Percentiles rank a stretch among this genome's conserved stretches.
Evolutionary conservation across 2,888 invertebrate species (phyloP).

Genomic region (Lacanobia wlatinum): DNA sequence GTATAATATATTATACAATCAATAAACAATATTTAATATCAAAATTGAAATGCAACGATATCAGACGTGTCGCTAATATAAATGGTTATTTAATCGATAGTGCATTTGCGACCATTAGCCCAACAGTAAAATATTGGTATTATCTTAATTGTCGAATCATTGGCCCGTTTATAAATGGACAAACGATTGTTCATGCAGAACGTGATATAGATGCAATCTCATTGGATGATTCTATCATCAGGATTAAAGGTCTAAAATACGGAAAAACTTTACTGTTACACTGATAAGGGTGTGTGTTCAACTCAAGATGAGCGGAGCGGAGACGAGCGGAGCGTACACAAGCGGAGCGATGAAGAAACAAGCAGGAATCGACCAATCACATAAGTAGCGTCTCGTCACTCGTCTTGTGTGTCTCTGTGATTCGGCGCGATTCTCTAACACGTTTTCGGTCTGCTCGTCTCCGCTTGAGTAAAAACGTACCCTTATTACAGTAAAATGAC

Average conservation of each 20-base stretch:
- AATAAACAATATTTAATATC: not conserved
- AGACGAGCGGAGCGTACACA: too few species aligned
- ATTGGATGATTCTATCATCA: not conserved
- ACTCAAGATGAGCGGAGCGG: not conserved
- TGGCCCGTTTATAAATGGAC: constrained; percentile 48
- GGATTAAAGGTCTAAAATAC: not conserved
- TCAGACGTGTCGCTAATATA: constrained; percentile 18
- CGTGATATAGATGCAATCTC: constrained; percentile 14
- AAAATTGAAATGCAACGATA: constrained; percentile 22
- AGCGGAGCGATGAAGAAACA: not conserved
- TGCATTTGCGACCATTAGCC: constrained; percentile 58
- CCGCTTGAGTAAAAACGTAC: too few species aligned
- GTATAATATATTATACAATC: not conserved
- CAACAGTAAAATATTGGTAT: constrained; percentile 59
- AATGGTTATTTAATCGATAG: constrained; percentile 59
- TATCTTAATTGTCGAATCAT: constrained; percentile 69
- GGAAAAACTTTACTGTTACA: not conserved
- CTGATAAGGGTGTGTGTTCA: not conserved
- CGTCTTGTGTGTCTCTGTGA: not conserved
- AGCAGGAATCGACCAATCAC: not conserved
- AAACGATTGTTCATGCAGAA: constrained; percentile 41
- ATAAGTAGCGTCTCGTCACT: not conserved
- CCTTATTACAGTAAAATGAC: too few species aligned
- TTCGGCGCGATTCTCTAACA: not conserved
- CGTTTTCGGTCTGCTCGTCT: not conserved